These are phyloP conservation scores for Hemichromis elongatus DNA, from an alignment of 2,113 vertebrate species.

Conservation along the genomic window DNA sequence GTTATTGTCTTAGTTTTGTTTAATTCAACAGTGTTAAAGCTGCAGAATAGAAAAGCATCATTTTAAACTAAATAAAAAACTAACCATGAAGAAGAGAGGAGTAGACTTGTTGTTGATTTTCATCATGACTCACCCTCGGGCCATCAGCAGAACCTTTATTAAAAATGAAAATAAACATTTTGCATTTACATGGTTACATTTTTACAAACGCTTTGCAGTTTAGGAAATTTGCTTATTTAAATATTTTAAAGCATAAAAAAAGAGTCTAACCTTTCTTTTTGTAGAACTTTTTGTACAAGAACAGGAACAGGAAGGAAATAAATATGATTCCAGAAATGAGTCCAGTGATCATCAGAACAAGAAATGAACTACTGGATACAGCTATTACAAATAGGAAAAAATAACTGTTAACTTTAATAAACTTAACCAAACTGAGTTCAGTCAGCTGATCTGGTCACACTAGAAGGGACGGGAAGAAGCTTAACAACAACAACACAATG, in stretches of 20 bases:
- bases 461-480: too few relatives aligned
- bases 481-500: too few relatives aligned
- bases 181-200: accelerated
- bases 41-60: not conserved
- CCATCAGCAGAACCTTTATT: not conserved
- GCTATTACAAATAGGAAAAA: too few relatives aligned
- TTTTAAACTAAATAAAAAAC: accelerated
- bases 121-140: accelerated
- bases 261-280: too few relatives aligned
- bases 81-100: not conserved
- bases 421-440: too few relatives aligned
- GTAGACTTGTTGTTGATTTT: not conserved
- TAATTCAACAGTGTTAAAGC: not conserved
- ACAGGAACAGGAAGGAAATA: too few relatives aligned
- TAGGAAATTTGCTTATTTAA: not conserved
- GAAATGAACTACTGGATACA: too few relatives aligned
- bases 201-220: not conserved
- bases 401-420: too few relatives aligned
- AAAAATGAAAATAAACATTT: accelerated
- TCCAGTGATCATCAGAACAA: too few relatives aligned
- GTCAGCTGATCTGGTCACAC: too few relatives aligned
- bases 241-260: not conserved
- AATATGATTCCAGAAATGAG: too few relatives aligned
- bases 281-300: too few relatives aligned
- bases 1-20: accelerated